Evolutionary conservation across 2,888 invertebrate species (phyloP).

Genomic region (Plebejus argus): DNA sequence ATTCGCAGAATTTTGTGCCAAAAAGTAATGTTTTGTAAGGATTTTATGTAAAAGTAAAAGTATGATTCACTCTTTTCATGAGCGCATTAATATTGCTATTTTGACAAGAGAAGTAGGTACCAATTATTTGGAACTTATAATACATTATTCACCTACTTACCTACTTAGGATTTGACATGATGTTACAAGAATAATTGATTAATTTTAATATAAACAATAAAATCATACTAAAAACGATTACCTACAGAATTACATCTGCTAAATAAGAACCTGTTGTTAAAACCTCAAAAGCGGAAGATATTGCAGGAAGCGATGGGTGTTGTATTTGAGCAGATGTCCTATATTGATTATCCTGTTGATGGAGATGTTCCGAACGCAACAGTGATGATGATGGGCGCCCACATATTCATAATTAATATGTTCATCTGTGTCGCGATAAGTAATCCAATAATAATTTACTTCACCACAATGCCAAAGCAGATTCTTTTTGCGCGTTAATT

Average conservation of each 20-base stretch:
- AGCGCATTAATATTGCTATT: no score
- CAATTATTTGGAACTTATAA: no score
- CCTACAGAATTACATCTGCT: background rate
- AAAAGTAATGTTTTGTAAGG: background rate
- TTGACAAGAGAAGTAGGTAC: no score
- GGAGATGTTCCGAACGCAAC: background rate
- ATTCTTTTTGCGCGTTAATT: background rate
- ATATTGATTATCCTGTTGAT: background rate
- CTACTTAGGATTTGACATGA: background rate
- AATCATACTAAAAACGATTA: no score
- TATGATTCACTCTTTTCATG: no score
- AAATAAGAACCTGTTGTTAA: background rate
- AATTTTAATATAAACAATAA: background rate
- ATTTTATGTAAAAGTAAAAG: background rate
- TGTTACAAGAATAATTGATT: background rate
- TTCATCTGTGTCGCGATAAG: conserved; percentile 4
- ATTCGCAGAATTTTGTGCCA: background rate
- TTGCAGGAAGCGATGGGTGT: background rate
- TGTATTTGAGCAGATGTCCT: background rate
- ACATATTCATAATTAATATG: conserved; percentile 13
- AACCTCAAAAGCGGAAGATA: background rate
- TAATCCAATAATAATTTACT: conserved; percentile 16
- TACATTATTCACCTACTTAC: background rate
- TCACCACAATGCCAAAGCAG: background rate
- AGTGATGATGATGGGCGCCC: conserved; percentile 9